Evolutionary conservation across 2,113 vertebrate genomes (phyloP), one percentile per base, ranked within the genome.

Genomic region (Microcebus tavaratra): DNA sequence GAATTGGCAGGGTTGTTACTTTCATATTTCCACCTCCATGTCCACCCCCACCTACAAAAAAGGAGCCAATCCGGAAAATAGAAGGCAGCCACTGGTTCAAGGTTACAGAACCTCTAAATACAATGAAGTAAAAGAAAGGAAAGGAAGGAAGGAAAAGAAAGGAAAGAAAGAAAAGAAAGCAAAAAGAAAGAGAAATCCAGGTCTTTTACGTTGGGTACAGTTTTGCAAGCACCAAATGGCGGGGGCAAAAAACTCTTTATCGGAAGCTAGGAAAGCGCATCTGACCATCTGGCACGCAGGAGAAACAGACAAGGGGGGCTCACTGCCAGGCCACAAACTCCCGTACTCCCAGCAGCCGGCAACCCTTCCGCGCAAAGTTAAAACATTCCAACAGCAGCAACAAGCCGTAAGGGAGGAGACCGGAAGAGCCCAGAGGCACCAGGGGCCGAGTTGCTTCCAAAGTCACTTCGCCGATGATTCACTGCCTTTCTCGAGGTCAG

Each of bases 51-150:
- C 4, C 25, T 31, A 36, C 34, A 83, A 48, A 31, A 70, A 91
- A 55, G 12, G 34, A 85, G 68, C 23, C 59, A 79, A 82, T 31
- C 55, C 67, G 75, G 70, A 94, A 96, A 93, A 87, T 27, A 27
- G 2, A 75, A 84, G 53, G 34, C 73, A 53, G n/a, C 36, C 57
- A 57, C 39, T 36, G 31, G 63, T 39, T 95, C 87, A 96, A 97
- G 94, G 89, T 96, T 94, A 95, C 55, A 89, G 18, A 59, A 79
- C 42, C 48, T 87, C n/a, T 87, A 70, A 79, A n/a, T 63, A 82
- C 25, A 81, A 53, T 9, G 5, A 2, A 57, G 65, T 12, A 42
- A 10, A 27, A 11, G 48, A 57, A 57, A 57, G 25, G 13, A 61
- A 61, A 61, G 10, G 25, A 59, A 59, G 8, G 12, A 63, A 63